Evolutionary conservation across 35 echinoderm and acorn worm genomes (phyloP), one percentile per base, ranked within the genome.

Genomic region (Amphiura filiformis): DNA sequence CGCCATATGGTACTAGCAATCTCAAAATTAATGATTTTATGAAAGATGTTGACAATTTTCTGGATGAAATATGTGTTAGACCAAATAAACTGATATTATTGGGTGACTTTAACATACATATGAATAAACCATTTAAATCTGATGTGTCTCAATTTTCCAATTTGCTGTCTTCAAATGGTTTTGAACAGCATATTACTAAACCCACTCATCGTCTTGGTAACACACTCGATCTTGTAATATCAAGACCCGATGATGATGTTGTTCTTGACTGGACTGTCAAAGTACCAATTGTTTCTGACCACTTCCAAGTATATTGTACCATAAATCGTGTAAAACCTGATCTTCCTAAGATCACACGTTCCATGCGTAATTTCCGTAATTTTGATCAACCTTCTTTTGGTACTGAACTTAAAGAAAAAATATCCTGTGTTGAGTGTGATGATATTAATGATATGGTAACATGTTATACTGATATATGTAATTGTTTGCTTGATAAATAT

Each of bases 21-120:
- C 44, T 52, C 20, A 52, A 52, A 52, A 20, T 52, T 52, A 20
- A 7, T 52, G 44, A 52, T 52, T 52, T 52, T 20, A 7, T 11
- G 20, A 52, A 20, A 20, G 80, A 82, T 28, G 12, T 82, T 82
- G 80, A 82, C 4, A n/a, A 82, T 9, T 82, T 82, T 11, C 32
- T 82, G 13, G 80, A 82, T 36, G 26, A 34, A 32, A 39, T 82
- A 34, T 28, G 36, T 37, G 32, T 38, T 52, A 52, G 20, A 15
- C 80, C 38, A 36, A 26, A 28, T 36, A 39, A 36, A 42, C 35
- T 82, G 20, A 26, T 82, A 23, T 28, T 82, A 37, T 14, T 82
- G 13, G 80, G 80, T 13, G 80, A 82, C 30, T 82, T 82, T 4
- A 82, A 82, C 38, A 39, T 82, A 37, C 80, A 82, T 30, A 37